A percentile compares a stretch with the other conserved stretches of the same genome.
phyloP scores from a whole-genome alignment of 2,888 invertebrate genomes.

The Poecilus cupreus region DNA sequence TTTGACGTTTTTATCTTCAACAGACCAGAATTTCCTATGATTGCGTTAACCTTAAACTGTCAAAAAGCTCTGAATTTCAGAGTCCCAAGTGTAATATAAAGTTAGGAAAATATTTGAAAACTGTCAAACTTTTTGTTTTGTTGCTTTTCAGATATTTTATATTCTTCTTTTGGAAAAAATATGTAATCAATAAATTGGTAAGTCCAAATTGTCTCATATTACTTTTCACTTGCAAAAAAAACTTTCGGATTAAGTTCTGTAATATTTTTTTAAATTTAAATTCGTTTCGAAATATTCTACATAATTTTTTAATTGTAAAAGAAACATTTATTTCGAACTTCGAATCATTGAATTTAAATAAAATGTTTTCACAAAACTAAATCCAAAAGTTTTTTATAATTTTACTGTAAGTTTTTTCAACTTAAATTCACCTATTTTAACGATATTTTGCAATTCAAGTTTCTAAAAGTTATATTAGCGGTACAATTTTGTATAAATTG shows the following conservation, averaged over 20 bases:
- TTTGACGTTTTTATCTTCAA: conserved; percentile 35
- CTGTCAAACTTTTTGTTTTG: conserved; percentile 37
- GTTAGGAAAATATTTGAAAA: conserved; percentile 37
- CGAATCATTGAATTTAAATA: too few relatives aligned
- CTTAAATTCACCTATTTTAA: too few relatives aligned
- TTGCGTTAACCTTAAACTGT: conserved; percentile 41
- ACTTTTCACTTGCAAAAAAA: too few relatives aligned
- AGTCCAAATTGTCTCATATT: too few relatives aligned
- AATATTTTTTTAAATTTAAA: neutral
- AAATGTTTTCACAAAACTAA: too few relatives aligned
- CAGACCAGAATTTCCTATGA: conserved; percentile 20
- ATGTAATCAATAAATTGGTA: conserved; percentile 29
- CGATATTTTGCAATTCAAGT: too few relatives aligned
- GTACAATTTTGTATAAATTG: too few relatives aligned
- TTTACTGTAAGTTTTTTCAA: too few relatives aligned
- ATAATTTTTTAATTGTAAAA: too few relatives aligned
- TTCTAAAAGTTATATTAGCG: too few relatives aligned
- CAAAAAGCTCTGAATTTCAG: conserved; percentile 17
- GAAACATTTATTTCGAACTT: too few relatives aligned
- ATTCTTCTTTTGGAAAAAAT: neutral
- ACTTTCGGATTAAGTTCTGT: neutral
- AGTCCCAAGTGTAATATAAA: conserved; percentile 31
- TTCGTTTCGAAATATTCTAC: neutral
- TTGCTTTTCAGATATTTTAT: conserved; percentile 7
- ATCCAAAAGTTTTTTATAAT: too few relatives aligned